Base-by-base conservation (phyloP, 2,113 vertebrate species). In the Pristiophorus japonicus region DNA sequence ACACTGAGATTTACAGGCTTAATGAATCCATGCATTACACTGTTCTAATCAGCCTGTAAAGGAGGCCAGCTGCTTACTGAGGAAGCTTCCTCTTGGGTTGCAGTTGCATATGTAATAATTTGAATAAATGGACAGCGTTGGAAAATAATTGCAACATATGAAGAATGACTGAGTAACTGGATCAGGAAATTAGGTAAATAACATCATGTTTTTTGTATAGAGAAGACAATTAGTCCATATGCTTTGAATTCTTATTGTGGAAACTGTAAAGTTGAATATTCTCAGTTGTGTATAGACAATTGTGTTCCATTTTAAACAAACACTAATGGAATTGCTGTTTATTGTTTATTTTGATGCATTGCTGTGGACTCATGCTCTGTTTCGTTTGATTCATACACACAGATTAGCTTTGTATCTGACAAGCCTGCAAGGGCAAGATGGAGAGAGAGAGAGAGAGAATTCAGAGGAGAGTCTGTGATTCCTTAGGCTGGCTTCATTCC, bases 401-500 rank as follows among this genome's bases (percentile, higher is more conserved):
- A 92, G 16, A 67, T 27, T 55, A 51, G 85, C 47, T 91, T 14
- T 62, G 55, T 91, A n/a, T 62, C 65, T 45, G 42, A 47, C 65
- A 94, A 70, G 66, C 38, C 7, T 70, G 38, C 66, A 95, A 45
- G 59, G 65, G 20, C n/a, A 59, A 62, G 67, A 70, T 16, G 63
- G 95, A 27, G 55, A 96, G 96, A 96, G 96, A 96, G 95, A 96
- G 96, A 97, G 95, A 81, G 14, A 0, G 8, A 5, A 95, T 93
- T 67, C 42, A 96, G 96, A 96, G 96, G 96, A 95, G 94, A 95
- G 78, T 47, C 95, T 91, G n/a, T 87, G 75, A 95, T 96, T 96
- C 96, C 96, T 96, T 95, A 66, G 96, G 95, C 96, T 91, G 95
- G 66, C 47, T 16, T 95, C 95, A 96, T 96, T 51, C 45, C 95